These are phyloP conservation scores for Cynopterus brachyotis DNA, from an alignment of 2,113 vertebrate genomes.

Conservation along the genomic window DNA sequence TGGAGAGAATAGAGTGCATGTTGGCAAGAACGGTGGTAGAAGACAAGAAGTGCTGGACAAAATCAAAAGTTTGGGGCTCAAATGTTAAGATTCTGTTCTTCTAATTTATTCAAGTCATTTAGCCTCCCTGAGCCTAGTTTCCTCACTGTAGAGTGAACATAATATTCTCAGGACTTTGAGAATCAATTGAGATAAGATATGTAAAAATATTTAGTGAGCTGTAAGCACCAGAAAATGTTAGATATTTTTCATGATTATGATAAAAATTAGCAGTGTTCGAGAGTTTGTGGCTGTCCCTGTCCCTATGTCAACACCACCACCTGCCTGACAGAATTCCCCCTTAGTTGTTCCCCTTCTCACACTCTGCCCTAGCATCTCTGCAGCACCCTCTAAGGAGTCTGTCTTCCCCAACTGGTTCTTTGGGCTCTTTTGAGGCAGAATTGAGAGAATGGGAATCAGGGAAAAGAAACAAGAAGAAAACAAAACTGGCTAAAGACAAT, in stretches of 20 bases:
- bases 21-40: background rate
- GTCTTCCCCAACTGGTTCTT: background rate
- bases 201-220: background rate
- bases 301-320: too few species aligned
- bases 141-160: background rate
- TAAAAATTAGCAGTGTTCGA: background rate
- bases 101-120: background rate
- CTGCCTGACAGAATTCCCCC: background rate
- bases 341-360: background rate
- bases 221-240: background rate
- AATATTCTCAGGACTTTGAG: background rate
- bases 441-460: background rate
- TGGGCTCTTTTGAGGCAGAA: background rate
- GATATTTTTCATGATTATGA: background rate
- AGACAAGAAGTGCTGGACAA: background rate
- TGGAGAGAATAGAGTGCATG: background rate
- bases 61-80: background rate
- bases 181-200: background rate
- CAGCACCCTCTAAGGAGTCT: background rate
- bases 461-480: background rate
- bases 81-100: background rate
- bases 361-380: background rate
- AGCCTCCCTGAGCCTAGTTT: too few species aligned
- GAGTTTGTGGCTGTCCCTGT: background rate
- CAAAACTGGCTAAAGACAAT: background rate